Base-by-base conservation (phyloP, 2,888 invertebrate species). In the Adelognathus sp. region DNA sequence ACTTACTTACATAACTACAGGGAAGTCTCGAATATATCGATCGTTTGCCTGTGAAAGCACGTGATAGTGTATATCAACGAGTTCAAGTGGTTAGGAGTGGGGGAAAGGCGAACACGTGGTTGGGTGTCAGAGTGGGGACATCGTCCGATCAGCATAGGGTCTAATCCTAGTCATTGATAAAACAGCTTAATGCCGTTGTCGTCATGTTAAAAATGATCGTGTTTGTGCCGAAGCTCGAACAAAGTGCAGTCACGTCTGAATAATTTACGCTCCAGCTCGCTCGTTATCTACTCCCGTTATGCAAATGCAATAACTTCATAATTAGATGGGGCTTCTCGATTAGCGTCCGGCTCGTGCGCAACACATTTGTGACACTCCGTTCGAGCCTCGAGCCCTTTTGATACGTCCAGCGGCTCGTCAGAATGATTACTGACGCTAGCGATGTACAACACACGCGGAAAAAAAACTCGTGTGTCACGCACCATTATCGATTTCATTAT, bases 201-300 rank as follows among this genome's bases (percentile, higher is more conserved):
- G 11, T 46, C n/a, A 36, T 18, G 18, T 7, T 14, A 50, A 56
- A 50, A 70, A 50, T 67, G 18, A 63, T 69, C 18, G 27, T 27
- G 46, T 4, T 56, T 21, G n/a, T 36, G 33, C 7, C 24, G 16
- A 16, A 41, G 52, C 27, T 39, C 9, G 58, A 14, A 11, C 36
- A 7, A 60, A 58, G 56, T 56, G 36, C 18, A 56, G 5, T 77
- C 63, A 63, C 66, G 61, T 50, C 46, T 33, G 46, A 69, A 73
- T 69, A 77, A 77, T 73, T 73, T 39, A 63, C 63, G 63, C 56
- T 33, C 31, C 36, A 56, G 36, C 36, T 29, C 33, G 46, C 61
- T 69, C 52, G 39, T 56, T 73, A 77, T 63, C 72, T 56, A 50
- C 56, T 61, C 54, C 63, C 63, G 63, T 77, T 73, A 77, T 77